Evolutionary conservation across 2,888 invertebrate genomes (phyloP), one percentile per base, ranked within the genome.

Genomic region (Girardia tigrina): DNA sequence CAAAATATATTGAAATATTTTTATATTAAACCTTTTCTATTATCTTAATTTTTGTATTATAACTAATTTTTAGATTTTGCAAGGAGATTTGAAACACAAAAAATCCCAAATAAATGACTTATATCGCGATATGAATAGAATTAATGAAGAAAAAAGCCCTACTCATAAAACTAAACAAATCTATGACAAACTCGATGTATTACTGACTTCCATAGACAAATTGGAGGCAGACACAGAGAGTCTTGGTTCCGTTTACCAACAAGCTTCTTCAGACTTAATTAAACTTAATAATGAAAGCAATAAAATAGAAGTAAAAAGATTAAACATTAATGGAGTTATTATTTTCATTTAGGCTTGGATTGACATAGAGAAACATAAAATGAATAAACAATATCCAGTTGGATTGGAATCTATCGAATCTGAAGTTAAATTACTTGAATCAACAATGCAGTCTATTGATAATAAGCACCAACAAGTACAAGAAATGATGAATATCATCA

Each of bases 1-100:
- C n/a, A n/a, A n/a, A n/a, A n/a, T n/a, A n/a, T n/a, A n/a, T n/a
- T n/a, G n/a, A n/a, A n/a, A n/a, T n/a, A n/a, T n/a, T n/a, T n/a
- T n/a, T n/a, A n/a, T n/a, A n/a, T n/a, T n/a, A n/a, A n/a, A n/a
- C n/a, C n/a, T n/a, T n/a, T n/a, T n/a, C n/a, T n/a, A n/a, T n/a
- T n/a, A n/a, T n/a, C n/a, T n/a, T n/a, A n/a, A n/a, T n/a, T n/a
- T n/a, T n/a, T n/a, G n/a, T n/a, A n/a, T n/a, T n/a, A n/a, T n/a
- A n/a, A n/a, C 8, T 36, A 56, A 12, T 16, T 4, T 56, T 56
- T 16, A 56, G 56, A 56, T 56, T 56, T n/a, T 56, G n/a, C 56
- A 56, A 56, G 56, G 56, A n/a, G 56, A 56, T 56, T 20, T 56
- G 6, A 56, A 56, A n/a, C 56, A 56, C n/a, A 56, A 56, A 56